Conservation (phyloP, 2,113 vertebrate species). For the Tragelaphus imberbis region DNA sequence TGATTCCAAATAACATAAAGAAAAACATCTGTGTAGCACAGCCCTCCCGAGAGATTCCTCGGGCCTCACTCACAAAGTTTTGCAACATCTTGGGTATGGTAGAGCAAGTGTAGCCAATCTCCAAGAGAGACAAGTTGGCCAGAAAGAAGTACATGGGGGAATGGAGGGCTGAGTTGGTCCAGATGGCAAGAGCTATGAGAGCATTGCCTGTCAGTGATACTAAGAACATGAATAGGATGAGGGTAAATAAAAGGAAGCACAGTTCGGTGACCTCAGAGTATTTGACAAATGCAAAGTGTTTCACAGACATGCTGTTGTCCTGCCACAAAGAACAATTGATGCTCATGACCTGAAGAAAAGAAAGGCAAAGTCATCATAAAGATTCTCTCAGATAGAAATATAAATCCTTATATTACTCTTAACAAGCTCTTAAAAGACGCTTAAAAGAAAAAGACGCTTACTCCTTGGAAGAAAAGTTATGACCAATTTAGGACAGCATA, state of each 20-base stretch:
- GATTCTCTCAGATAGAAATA: neutral
- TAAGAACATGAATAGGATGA: slow-evolving; percentile 43
- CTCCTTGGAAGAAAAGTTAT: neutral
- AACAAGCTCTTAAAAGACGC: neutral
- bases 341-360: slow-evolving; percentile 7
- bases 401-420: neutral
- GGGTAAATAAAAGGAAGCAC: slow-evolving; percentile 24
- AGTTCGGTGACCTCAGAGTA: slow-evolving; percentile 9
- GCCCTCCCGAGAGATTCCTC: slow-evolving; percentile 34
- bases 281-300: neutral
- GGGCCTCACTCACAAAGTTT: slow-evolving; percentile 6
- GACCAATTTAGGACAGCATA: neutral
- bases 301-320: neutral
- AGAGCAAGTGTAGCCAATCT: slow-evolving; percentile 48
- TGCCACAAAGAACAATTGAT: slow-evolving; percentile 26
- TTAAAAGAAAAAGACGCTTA: too few relatives aligned
- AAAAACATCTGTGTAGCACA: slow-evolving; percentile 65
- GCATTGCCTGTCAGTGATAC: neutral
- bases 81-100: slow-evolving; percentile 52
- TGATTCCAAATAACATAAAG: slow-evolving; percentile 33
- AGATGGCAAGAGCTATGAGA: slow-evolving; percentile 23
- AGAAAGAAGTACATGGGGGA: slow-evolving; percentile 63
- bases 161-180: neutral
- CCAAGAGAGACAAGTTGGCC: slow-evolving; percentile 52
- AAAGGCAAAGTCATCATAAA: neutral